phyloP scores from a whole-genome alignment of 2,888 invertebrate genomes.

The Aplocera efformata region DNA sequence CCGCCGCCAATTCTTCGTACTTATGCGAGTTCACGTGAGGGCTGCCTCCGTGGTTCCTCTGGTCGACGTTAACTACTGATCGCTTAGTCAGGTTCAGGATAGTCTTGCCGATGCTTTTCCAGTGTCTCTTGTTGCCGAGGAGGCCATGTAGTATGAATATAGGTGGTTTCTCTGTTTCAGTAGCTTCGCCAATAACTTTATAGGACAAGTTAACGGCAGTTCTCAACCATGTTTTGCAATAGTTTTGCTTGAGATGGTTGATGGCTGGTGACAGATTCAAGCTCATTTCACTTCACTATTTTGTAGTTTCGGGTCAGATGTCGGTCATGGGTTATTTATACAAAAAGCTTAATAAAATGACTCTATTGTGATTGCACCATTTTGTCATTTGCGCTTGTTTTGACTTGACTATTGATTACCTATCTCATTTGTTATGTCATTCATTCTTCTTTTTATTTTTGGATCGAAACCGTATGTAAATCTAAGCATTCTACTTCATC shows the following conservation, averaged over 20 bases:
- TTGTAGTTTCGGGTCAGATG: background rate
- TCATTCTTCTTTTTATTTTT: too few species aligned
- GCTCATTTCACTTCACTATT: conserved; percentile 9
- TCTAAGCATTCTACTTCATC: too few species aligned
- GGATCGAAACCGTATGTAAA: too few species aligned
- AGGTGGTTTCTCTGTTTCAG: conserved; percentile 42
- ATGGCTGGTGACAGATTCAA: conserved; percentile 5
- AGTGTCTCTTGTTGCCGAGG: conserved; percentile 92
- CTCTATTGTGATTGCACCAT: background rate
- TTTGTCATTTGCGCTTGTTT: too few species aligned
- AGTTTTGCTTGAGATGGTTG: conserved; percentile 10
- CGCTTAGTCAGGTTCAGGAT: conserved; percentile 85
- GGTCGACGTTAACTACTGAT: conserved; percentile 90
- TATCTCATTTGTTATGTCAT: too few species aligned
- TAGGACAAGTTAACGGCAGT: conserved; percentile 52
- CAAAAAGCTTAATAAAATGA: background rate
- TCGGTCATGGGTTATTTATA: too few species aligned
- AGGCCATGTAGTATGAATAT: conserved; percentile 88
- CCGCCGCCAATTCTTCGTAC: conserved; percentile 87
- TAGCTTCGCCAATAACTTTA: conserved; percentile 49
- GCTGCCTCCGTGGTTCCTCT: conserved; percentile 96
- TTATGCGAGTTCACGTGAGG: conserved; percentile 86
- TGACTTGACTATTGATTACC: too few species aligned
- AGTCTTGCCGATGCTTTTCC: conserved; percentile 89
- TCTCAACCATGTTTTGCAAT: conserved; percentile 23